phyloP scores from a whole-genome alignment of 2,113 vertebrate species.

The Nothoprocta perdicaria region DNA sequence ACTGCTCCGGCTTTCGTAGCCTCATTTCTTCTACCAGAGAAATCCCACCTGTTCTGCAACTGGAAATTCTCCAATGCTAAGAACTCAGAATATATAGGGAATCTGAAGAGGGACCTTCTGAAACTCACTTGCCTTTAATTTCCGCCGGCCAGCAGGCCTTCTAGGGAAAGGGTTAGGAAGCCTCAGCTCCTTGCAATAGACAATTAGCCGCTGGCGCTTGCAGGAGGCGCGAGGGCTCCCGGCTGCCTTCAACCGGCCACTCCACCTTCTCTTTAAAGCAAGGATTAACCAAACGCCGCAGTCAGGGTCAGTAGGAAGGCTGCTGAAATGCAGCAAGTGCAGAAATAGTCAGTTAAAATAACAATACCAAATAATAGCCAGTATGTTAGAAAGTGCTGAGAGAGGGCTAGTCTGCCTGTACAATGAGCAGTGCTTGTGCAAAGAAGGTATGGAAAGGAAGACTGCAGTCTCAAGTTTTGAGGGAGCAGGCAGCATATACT shows the following conservation, averaged over 20 bases:
- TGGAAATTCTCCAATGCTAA: constrained; percentile 6
- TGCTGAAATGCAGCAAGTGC: background rate
- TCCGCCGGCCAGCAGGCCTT: background rate
- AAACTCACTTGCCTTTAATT: background rate
- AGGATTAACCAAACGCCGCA: background rate
- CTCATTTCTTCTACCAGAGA: background rate
- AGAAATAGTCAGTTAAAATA: background rate
- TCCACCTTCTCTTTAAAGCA: background rate
- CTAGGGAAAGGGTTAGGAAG: background rate
- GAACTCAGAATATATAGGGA: background rate
- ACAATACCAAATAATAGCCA: background rate
- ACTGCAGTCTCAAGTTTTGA: background rate
- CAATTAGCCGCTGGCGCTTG: background rate
- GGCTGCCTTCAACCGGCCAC: background rate
- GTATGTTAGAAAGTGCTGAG: background rate
- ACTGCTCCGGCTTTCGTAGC: background rate
- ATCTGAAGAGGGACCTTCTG: background rate
- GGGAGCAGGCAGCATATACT: background rate
- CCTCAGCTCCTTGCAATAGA: background rate
- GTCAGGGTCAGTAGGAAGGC: background rate
- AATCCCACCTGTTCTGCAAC: constrained; percentile 6
- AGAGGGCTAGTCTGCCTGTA: background rate
- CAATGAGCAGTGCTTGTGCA: background rate
- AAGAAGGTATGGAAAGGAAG: background rate
- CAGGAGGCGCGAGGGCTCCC: background rate